Conservation (phyloP, 2,113 vertebrate species). For the Macquaria australasica region DNA sequence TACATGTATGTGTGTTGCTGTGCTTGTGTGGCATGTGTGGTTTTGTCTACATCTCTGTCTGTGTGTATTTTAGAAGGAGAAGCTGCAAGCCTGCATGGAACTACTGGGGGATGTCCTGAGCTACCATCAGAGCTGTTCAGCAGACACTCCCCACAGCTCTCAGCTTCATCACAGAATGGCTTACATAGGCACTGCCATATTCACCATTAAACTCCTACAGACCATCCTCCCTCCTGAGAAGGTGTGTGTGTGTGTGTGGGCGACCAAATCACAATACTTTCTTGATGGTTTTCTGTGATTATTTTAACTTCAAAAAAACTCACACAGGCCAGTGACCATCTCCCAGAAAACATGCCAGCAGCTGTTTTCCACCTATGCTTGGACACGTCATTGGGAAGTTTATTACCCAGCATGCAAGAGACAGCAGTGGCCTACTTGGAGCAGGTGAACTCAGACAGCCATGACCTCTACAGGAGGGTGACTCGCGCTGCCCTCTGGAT, state of each 20-base stretch:
- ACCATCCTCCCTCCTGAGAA: slow-evolving; percentile 93
- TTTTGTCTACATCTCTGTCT: slow-evolving; percentile 61
- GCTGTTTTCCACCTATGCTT: slow-evolving; percentile 91
- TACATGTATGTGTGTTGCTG: slow-evolving; percentile 12
- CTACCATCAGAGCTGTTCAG: slow-evolving; percentile 82
- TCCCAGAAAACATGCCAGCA: slow-evolving; percentile 87
- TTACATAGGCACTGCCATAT: slow-evolving; percentile 87
- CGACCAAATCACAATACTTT: neutral
- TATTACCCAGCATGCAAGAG: slow-evolving; percentile 90
- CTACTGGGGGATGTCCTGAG: slow-evolving; percentile 89
- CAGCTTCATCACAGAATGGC: slow-evolving; percentile 90
- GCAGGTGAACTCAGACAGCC: slow-evolving; percentile 91
- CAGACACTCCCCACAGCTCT: slow-evolving; percentile 81
- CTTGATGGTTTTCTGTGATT: neutral
- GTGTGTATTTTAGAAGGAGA: slow-evolving; percentile 88
- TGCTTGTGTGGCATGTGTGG: slow-evolving; percentile 42
- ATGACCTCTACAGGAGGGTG: slow-evolving; percentile 88
- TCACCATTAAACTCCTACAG: slow-evolving; percentile 91
- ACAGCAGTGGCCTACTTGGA: slow-evolving; percentile 92
- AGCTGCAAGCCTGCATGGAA: slow-evolving; percentile 86
- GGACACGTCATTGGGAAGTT: slow-evolving; percentile 89
- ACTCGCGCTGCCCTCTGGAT: slow-evolving; percentile 86
- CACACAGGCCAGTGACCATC: slow-evolving; percentile 86
- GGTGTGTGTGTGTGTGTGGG: slow-evolving; percentile 86
- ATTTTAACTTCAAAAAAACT: neutral